Evolutionary conservation across 2,113 vertebrate genomes (phyloP).

Genomic region (Uria lomvia): DNA sequence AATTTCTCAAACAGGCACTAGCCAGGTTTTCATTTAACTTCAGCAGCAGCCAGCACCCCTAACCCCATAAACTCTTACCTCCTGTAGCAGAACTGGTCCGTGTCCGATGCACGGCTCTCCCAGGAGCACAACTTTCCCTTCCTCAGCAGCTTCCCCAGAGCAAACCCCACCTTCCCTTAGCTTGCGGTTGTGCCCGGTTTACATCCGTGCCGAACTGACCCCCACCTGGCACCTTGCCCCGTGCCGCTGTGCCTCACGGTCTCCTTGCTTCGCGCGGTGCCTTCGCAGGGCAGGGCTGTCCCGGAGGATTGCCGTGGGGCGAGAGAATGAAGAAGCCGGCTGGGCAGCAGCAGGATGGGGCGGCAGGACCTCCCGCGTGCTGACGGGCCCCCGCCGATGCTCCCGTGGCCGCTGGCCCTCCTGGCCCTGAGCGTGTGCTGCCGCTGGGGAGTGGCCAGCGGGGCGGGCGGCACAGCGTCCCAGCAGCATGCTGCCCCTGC

Average conservation of each 20-base stretch:
- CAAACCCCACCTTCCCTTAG: neutral
- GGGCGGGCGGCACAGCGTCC: constrained; percentile 24
- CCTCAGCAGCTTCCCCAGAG: neutral
- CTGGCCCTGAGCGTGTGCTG: constrained; percentile 73
- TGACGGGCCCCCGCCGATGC: constrained; percentile 79
- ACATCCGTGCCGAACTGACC: rapidly evolving
- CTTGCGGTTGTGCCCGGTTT: neutral
- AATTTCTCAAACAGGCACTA: neutral
- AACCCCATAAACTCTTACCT: neutral
- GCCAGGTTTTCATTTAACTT: neutral
- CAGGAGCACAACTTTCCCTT: neutral
- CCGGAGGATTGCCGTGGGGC: constrained; percentile 11
- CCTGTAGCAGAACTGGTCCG: rapidly evolving
- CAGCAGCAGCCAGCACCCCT: neutral
- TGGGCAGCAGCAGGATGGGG: constrained; percentile 81
- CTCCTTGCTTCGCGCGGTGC: neutral
- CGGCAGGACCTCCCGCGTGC: constrained; percentile 73
- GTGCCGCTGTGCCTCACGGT: neutral
- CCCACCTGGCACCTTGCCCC: no score
- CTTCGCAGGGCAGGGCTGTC: constrained; percentile 55
- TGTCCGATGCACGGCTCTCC: rapidly evolving
- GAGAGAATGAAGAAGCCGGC: constrained; percentile 81
- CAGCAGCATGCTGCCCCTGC: constrained; percentile 33
- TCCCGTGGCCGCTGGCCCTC: constrained; percentile 73
- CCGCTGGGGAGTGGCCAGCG: constrained; percentile 65